Base-by-base conservation (phyloP, 2,888 invertebrate genomes). In the Megaustenia siamemsis region DNA sequence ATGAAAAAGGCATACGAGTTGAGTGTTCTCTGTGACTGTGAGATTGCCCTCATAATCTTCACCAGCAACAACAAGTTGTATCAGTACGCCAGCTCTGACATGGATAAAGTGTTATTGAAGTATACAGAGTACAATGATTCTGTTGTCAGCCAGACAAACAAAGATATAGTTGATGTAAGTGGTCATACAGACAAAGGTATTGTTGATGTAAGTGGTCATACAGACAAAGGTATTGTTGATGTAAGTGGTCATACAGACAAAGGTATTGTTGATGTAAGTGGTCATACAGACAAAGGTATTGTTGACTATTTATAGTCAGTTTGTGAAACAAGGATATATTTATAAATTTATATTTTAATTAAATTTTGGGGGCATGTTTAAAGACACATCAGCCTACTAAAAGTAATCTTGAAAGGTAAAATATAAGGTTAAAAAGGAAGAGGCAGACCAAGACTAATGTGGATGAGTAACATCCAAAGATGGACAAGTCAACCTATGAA, bases 41-140 rank as follows among this genome's bases (percentile, higher is more conserved):
- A 99, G 95, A 99, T 99, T 89, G 99, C 99, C 40, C 96, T 99
- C 91, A 99, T 99, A 95, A 99, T 99, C 95, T 99, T 99, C 96
- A 99, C 99, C 95, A 98, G 98, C 93, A 98, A 98, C 95, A 99
- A 99, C 96, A 99, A 99, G 95, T 96, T 99, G 91, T 95, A 95
- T 91, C 95, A 96, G 93, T 98, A 98, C 95, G 99, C 98, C 92
- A 98, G 97, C 95, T 99, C 99, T 89, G 99, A 99, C 95, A 99
- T 99, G 99, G 99, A 99, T 95, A 93, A 93, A 85, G 98, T 99
- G 93, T 96, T 99, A 91, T 96, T 99, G 93, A 99, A 99, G 95
- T 99, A 99, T 95, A 99, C 99, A 90, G 99, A 99, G 95, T 99
- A 99, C 96, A 99, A 99, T 96, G 99, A 99, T 95, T 99, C 99